Evolutionary conservation across 2,797 vertebrate genomes (phyloP).

Genomic region (Melanogrammus aeglefinus): DNA sequence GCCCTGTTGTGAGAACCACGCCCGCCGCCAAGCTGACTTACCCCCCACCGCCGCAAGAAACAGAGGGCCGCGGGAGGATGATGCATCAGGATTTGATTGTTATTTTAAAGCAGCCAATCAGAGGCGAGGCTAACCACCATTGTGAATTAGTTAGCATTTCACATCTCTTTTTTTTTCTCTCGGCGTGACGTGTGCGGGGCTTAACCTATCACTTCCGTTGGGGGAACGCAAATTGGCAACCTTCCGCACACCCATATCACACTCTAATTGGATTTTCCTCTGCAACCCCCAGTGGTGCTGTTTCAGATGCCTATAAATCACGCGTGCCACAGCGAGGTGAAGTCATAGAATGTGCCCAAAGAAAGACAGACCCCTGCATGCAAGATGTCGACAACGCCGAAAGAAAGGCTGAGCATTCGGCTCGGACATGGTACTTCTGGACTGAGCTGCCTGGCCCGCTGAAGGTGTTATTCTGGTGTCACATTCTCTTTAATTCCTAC

Average conservation of each 20-base stretch:
- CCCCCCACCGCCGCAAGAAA: no score
- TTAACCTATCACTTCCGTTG: not conserved
- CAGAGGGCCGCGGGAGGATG: no score
- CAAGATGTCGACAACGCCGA: no score
- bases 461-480: not conserved
- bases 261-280: slow-evolving; percentile 3
- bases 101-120: not conserved
- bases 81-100: not conserved
- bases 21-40: no score
- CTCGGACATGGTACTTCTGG: not conserved
- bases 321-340: not conserved
- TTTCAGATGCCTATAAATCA: not conserved
- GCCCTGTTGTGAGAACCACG: not conserved
- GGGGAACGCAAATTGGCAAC: not conserved
- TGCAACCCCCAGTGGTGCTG: not conserved
- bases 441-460: not conserved
- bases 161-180: not conserved
- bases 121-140: not conserved
- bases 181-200: not conserved
- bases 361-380: not conserved
- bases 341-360: not conserved
- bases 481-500: not conserved
- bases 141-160: not conserved
- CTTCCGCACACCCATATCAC: not conserved
- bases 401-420: not conserved